Evolutionary conservation across 2,888 invertebrate genomes (phyloP).

Genomic region (Xanthorhoe spadicearia): DNA sequence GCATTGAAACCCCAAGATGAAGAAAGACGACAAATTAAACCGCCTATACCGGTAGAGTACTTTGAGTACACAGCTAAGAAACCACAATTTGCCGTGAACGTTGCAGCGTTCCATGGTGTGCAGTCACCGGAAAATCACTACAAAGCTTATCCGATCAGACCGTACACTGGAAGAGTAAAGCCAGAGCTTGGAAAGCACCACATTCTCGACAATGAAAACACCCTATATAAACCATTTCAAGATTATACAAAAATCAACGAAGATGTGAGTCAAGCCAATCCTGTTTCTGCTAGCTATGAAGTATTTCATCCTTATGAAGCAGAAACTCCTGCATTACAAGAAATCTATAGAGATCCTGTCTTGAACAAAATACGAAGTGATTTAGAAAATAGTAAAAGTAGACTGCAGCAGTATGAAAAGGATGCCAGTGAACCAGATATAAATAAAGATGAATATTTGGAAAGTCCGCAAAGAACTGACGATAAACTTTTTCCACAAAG

Average conservation of each 20-base stretch:
- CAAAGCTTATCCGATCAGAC: conserved; percentile 66
- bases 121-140: conserved; percentile 68
- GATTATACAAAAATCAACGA: conserved; percentile 58
- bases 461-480: conserved; percentile 69
- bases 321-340: conserved; percentile 69
- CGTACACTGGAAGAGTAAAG: conserved; percentile 59
- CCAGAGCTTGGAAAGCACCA: conserved; percentile 69
- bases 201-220: conserved; percentile 57
- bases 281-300: conserved; percentile 67
- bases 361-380: conserved; percentile 68
- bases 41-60: conserved; percentile 62
- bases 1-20: conserved; percentile 27
- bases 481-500: conserved; percentile 66
- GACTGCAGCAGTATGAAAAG: conserved; percentile 68
- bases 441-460: conserved; percentile 68
- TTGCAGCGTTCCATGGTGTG: conserved; percentile 73
- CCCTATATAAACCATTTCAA: conserved; percentile 61
- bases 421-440: conserved; percentile 68
- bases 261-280: conserved; percentile 55
- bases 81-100: conserved; percentile 72
- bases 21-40: conserved; percentile 26
- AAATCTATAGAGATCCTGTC: conserved; percentile 71
- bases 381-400: conserved; percentile 62
- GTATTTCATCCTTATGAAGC: conserved; percentile 76
- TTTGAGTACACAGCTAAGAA: conserved; percentile 74